Percentiles rank a stretch among this genome's conserved stretches.
Evolutionary conservation across 1,140 invertebrate species (phyloP).

Genomic region (Drosophila nannoptera): DNA sequence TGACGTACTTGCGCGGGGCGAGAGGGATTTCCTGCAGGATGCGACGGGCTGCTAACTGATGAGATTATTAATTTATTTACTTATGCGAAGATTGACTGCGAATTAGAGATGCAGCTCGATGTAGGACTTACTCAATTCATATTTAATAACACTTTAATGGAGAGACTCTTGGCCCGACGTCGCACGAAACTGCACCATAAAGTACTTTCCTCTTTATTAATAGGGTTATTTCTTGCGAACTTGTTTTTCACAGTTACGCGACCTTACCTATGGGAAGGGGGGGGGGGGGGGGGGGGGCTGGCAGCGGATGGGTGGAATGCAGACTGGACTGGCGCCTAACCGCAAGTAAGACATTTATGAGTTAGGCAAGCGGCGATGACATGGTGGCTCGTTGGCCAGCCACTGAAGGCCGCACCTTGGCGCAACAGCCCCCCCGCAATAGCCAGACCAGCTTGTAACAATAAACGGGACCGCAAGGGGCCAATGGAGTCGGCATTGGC

Average conservation of each 20-base stretch:
- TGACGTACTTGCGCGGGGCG: no score
- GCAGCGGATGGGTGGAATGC: not conserved
- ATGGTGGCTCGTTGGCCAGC: slow-evolving; percentile 12
- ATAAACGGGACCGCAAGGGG: slow-evolving; percentile 31
- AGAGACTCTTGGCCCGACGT: not conserved
- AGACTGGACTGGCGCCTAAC: slow-evolving; percentile 3
- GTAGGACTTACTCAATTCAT: no score
- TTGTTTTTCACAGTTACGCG: slow-evolving; percentile 2
- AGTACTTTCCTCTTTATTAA: not conserved
- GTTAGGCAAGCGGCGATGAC: slow-evolving; percentile 25
- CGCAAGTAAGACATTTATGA: slow-evolving; percentile 41
- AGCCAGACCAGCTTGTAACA: slow-evolving; percentile 30
- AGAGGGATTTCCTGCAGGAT: no score
- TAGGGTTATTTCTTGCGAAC: not conserved
- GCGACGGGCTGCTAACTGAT: no score
- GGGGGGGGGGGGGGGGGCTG: not conserved
- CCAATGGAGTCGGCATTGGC: slow-evolving; percentile 25
- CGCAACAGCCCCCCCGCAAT: slow-evolving; percentile 25
- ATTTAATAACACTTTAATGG: no score
- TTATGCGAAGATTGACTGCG: no score
- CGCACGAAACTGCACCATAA: no score
- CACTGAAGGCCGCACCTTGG: slow-evolving; percentile 29
- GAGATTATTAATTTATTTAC: no score
- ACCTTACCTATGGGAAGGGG: not conserved
- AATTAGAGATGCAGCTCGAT: no score